These are phyloP conservation scores for Antennarius maculatus DNA, from an alignment of 2,797 vertebrate genomes.

Conservation along the genomic window DNA sequence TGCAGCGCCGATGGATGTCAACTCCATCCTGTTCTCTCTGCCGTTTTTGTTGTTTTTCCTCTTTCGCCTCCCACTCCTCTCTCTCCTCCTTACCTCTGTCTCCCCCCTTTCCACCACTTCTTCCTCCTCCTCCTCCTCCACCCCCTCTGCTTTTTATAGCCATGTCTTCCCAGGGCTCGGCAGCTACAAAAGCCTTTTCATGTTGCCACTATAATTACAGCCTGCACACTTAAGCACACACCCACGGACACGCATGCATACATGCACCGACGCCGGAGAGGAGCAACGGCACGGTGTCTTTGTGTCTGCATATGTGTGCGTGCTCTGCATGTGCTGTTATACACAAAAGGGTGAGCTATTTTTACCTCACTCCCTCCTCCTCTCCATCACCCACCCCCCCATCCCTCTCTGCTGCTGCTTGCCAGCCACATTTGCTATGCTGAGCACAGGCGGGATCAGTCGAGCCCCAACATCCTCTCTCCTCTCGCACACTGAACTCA, in stretches of 20 bases:
- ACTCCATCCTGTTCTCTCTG: slow-evolving; percentile 30
- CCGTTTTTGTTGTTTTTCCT: slow-evolving; percentile 56
- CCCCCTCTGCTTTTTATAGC: slow-evolving; percentile 84
- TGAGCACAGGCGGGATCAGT: slow-evolving; percentile 77
- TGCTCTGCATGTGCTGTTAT: slow-evolving; percentile 73
- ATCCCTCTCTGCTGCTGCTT: slow-evolving; percentile 45
- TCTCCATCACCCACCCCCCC: slow-evolving; percentile 24
- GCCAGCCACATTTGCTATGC: slow-evolving; percentile 80
- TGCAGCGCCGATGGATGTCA: slow-evolving; percentile 34
- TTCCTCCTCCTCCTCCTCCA: slow-evolving; percentile 51
- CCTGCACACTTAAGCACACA: slow-evolving; percentile 57
- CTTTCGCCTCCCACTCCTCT: slow-evolving; percentile 30
- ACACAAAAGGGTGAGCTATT: slow-evolving; percentile 80
- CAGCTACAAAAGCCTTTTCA: slow-evolving; percentile 80
- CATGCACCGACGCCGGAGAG: slow-evolving; percentile 25
- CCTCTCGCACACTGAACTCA: slow-evolving; percentile 50
- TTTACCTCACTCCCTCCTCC: slow-evolving; percentile 68
- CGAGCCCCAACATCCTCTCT: slow-evolving; percentile 67
- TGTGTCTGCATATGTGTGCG: slow-evolving; percentile 66
- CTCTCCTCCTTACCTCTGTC: slow-evolving; percentile 52
- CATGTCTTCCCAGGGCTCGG: slow-evolving; percentile 76
- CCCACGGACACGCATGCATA: not conserved
- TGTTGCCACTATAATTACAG: slow-evolving; percentile 80
- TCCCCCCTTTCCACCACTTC: slow-evolving; percentile 36
- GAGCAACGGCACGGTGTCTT: slow-evolving; percentile 51